Base-by-base conservation (phyloP, 2,113 vertebrate genomes). In the Solea solea region DNA sequence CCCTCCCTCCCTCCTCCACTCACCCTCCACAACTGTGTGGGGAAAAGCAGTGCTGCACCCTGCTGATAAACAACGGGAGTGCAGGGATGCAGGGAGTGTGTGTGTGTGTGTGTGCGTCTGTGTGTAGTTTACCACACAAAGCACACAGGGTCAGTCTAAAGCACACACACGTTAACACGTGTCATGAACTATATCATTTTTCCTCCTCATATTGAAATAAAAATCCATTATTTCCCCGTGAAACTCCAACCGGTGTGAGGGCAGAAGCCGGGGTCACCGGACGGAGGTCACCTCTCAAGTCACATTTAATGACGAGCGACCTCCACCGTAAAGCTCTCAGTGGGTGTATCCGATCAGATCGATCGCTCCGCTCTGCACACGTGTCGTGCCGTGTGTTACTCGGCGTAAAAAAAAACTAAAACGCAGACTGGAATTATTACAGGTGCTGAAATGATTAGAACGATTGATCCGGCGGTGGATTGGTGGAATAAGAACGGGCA, bases 41-140 rank as follows among this genome's bases (percentile, higher is more conserved):
- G 69, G 86, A 96, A 91, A 96, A 96, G 94, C 95, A 93, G 96
- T 96, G 96, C 94, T 96, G 96, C 91, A 90, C 96, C 94, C 97
- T 97, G 95, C 95, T 96, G 97, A 88, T 86, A 67, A 85, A 69
- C 40, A 27, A 14, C 0, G 63, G 82, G 45, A 93, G 15, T 79
- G 82, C 86, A 82, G 50, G 75, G 46, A 12, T 14, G 44, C 44
- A 68, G 40, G 60, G 12, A 2, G 34, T 34, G 34, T 34, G 34
- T 34, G 34, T 34, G 34, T 34, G 34, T 4, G 34, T n/a, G n/a
- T n/a, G 34, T 34, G 34, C 2, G 34, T 34, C 1, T 34, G 34
- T 4, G 34, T 34, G 34, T 46, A 1, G 51, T 50, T 44, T 56
- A 39, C 15, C 59, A n/a, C 52, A 12, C 28, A 50, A 16, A 45